Percentiles rank a stretch among this genome's conserved stretches.
phyloP scores from a whole-genome alignment of 2,113 vertebrate genomes.

The Brienomyrus brachyistius region DNA sequence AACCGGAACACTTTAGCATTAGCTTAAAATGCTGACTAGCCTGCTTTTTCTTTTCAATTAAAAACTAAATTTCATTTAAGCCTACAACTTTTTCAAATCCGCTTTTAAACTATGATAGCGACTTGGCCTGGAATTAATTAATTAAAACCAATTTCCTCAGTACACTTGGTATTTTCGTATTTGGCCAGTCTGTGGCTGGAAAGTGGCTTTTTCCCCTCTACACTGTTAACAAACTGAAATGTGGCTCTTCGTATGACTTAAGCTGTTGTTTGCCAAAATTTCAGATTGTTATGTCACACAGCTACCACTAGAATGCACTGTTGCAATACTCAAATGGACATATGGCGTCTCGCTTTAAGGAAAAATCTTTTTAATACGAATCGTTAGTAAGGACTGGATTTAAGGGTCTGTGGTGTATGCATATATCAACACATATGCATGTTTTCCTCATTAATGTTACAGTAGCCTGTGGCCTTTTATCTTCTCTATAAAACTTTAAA shows the following conservation, averaged over 20 bases:
- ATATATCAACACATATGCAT: conserved; percentile 6
- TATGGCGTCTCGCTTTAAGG: not conserved
- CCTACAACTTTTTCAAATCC: not conserved
- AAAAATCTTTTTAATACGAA: not conserved
- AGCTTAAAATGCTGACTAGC: not conserved
- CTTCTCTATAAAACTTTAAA: not conserved
- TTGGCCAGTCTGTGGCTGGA: not conserved
- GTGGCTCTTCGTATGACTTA: not conserved
- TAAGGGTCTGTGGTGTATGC: not conserved
- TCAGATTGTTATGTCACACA: not conserved
- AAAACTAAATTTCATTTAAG: not conserved
- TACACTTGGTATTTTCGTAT: not conserved
- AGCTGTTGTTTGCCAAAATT: not conserved
- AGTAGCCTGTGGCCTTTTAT: not conserved
- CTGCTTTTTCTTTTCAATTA: not conserved
- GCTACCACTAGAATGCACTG: conserved; percentile 27
- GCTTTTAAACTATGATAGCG: not conserved
- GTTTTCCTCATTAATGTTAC: not conserved
- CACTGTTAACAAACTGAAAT: not conserved
- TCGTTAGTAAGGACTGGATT: not conserved
- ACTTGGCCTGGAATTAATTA: not conserved
- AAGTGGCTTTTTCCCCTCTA: not conserved
- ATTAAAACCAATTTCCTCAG: not conserved
- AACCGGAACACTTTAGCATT: not conserved
- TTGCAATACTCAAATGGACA: not conserved